Evolutionary conservation across 2,113 vertebrate genomes (phyloP).

Genomic region (Rafetus swinhoei): DNA sequence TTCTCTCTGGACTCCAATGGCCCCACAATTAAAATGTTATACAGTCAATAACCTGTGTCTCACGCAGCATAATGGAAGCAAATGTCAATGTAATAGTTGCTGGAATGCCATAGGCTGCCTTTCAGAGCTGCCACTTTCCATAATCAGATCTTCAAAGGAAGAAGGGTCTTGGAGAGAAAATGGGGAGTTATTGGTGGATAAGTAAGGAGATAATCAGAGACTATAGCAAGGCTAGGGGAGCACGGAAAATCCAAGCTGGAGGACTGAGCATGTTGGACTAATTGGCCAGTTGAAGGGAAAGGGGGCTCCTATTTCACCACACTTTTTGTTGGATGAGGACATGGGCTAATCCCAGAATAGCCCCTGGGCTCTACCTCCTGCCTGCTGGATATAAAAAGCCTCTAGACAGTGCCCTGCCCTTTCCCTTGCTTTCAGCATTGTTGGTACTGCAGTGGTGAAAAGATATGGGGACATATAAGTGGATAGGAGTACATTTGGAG

Average conservation of each 20-base stretch:
- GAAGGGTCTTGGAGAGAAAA: background rate
- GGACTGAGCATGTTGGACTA: background rate
- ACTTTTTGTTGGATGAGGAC: background rate
- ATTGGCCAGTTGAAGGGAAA: background rate
- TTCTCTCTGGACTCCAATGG: background rate
- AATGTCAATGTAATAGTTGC: background rate
- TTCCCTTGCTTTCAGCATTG: too few relatives aligned
- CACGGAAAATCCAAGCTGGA: background rate
- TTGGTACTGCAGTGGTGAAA: rapidly evolving
- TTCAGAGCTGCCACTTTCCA: background rate
- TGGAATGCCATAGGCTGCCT: background rate
- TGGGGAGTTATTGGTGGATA: background rate
- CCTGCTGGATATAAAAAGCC: background rate
- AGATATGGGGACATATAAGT: background rate
- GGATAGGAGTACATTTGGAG: background rate
- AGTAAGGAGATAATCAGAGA: background rate
- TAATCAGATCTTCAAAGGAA: background rate
- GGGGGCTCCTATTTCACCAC: background rate
- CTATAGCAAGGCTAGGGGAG: background rate
- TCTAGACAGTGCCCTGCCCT: background rate
- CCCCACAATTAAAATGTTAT: background rate
- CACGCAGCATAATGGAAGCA: background rate
- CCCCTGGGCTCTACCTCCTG: background rate
- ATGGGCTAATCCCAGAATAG: background rate
- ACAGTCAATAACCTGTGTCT: too few relatives aligned